phyloP scores from a whole-genome alignment of 2,888 invertebrate species.

The Podabrus alpinus region DNA sequence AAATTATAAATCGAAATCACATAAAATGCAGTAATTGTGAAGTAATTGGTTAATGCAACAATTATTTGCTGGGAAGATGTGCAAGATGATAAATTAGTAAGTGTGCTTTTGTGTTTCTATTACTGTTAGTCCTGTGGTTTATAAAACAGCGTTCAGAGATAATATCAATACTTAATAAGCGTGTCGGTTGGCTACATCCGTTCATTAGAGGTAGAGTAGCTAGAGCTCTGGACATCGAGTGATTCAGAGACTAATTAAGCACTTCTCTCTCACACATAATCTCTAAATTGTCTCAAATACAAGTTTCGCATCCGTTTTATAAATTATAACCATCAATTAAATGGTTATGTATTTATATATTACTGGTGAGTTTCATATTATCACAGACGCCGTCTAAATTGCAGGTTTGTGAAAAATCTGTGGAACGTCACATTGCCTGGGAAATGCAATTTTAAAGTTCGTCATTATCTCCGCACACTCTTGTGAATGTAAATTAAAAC shows the following conservation, averaged over 20 bases:
- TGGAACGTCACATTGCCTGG: not conserved
- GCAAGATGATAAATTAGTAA: constrained; percentile 8
- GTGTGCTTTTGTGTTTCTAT: constrained; percentile 18
- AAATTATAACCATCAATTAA: not conserved
- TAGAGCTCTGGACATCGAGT: not conserved
- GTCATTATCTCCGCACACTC: not conserved
- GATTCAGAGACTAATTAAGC: not conserved
- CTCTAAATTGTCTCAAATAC: not conserved
- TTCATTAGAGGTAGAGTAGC: constrained; percentile 13
- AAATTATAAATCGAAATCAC: not conserved
- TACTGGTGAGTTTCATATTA: not conserved
- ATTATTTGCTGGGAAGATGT: constrained; percentile 11
- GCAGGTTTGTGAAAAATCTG: not conserved
- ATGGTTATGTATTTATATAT: not conserved
- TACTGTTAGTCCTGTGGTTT: constrained; percentile 16
- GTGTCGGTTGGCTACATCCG: constrained; percentile 22
- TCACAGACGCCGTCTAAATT: not conserved
- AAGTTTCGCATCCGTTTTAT: not conserved
- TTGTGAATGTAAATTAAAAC: not conserved
- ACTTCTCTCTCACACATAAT: not conserved
- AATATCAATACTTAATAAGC: constrained; percentile 24
- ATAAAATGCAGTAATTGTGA: not conserved
- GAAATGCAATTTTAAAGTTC: not conserved
- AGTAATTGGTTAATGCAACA: constrained; percentile 10
- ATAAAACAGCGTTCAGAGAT: constrained; percentile 16